phyloP scores from a whole-genome alignment of 2,888 invertebrate genomes.

The Spodoptera littoralis region DNA sequence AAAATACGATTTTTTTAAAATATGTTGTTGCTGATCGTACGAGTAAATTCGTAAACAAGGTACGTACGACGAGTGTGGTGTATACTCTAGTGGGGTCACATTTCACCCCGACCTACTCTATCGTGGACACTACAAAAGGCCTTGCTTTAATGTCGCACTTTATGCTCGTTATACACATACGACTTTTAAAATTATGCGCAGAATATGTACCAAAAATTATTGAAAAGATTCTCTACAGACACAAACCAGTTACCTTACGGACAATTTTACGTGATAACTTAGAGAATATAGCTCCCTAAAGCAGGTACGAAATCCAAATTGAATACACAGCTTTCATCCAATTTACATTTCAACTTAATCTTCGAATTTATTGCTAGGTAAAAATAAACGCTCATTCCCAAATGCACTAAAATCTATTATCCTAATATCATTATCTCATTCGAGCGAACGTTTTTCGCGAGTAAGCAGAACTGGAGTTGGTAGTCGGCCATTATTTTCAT shows the following conservation, averaged over 20 bases:
- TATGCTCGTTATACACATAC: slow-evolving; percentile 26
- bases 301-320: slow-evolving; percentile 26
- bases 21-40: neutral
- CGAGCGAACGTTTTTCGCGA: slow-evolving; percentile 43
- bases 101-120: slow-evolving; percentile 23
- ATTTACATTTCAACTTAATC: slow-evolving; percentile 28
- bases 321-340: slow-evolving; percentile 20
- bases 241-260: slow-evolving; percentile 11
- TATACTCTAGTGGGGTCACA: slow-evolving; percentile 35
- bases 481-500: slow-evolving; percentile 52
- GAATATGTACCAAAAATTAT: slow-evolving; percentile 36
- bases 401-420: slow-evolving; percentile 46
- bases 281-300: slow-evolving; percentile 8
- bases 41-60: slow-evolving; percentile 12
- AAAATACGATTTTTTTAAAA: too few species aligned
- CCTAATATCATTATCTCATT: slow-evolving; percentile 47
- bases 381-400: slow-evolving; percentile 9
- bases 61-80: slow-evolving; percentile 3
- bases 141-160: slow-evolving; percentile 33
- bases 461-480: slow-evolving; percentile 49
- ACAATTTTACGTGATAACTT: slow-evolving; percentile 35
- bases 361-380: slow-evolving; percentile 21
- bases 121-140: slow-evolving; percentile 30
- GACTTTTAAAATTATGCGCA: slow-evolving; percentile 29
- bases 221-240: slow-evolving; percentile 30